Percentiles rank a stretch among this genome's conserved stretches.
These are phyloP conservation scores for Lucinisca nassula DNA, from an alignment of 2,888 invertebrate genomes.

Conservation along the genomic window DNA sequence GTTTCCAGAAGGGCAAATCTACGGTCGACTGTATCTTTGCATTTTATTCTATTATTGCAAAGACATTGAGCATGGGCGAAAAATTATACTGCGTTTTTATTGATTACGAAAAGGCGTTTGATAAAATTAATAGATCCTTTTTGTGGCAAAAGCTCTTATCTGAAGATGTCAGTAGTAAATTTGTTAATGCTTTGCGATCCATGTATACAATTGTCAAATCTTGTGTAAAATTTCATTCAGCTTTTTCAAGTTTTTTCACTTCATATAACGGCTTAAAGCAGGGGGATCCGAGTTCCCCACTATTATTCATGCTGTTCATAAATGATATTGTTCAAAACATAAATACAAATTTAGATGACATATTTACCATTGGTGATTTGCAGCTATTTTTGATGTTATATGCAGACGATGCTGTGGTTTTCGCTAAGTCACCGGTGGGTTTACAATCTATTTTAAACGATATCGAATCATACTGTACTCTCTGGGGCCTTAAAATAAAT, in stretches of 20 bases:
- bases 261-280: neutral
- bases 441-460: slow-evolving; percentile 6
- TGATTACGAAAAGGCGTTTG: neutral
- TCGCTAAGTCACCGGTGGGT: neutral
- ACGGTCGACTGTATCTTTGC: neutral
- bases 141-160: neutral
- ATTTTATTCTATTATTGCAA: neutral
- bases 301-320: neutral
- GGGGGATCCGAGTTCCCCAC: neutral
- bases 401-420: slow-evolving; percentile 12
- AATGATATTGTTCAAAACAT: neutral
- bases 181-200: neutral
- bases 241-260: neutral
- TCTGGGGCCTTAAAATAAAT: neutral
- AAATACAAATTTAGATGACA: neutral
- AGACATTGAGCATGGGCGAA: neutral
- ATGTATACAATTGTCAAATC: too few relatives aligned
- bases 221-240: too few relatives aligned
- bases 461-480: neutral
- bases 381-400: neutral
- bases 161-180: neutral
- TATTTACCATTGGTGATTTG: neutral
- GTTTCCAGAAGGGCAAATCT: too few relatives aligned
- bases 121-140: too few relatives aligned
- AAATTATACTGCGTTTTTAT: neutral